Base-by-base conservation (phyloP, 2,797 vertebrate genomes). In the Limnodromus scolopaceus region DNA sequence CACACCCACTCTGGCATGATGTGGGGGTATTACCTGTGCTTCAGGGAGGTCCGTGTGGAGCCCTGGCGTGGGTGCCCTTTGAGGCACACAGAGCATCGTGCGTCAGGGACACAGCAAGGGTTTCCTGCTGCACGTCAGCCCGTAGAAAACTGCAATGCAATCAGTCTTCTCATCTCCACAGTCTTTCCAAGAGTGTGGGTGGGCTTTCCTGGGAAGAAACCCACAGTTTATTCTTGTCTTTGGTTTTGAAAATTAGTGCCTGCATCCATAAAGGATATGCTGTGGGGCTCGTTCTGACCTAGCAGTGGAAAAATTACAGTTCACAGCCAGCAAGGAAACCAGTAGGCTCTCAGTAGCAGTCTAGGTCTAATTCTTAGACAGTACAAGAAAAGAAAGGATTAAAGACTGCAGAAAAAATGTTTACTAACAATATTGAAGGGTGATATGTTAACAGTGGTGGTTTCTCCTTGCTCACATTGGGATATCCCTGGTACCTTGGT, bases 1-100 rank as follows among this genome's bases (percentile, higher is more conserved):
- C 18, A 34, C 3, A 16, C n/a, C 24, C 15, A 38, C 3, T 6
- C 8, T 2, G 1, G 10, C 27, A 5, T 18, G 24, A 39, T 45
- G 28, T 28, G 6, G 7, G 16, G 13, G 7, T 30, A 16, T 10
- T 53, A 53, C 16, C 34, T 36, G 43, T 28, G 38, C 32, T 46
- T 74, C 54, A 30, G 24, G 30, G 20, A 30, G 16, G 15, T 41
- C 30, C 11, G 2, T 18, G 16, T 38, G 17, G 23, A 45, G 23
- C 16, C 28, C 39, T 6, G 10, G 30, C 1, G 1, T 19, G 48
- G 13, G 19, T 27, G 36, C 6, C 28, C 16, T 41, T 36, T 63
- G 55, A 41, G 55, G 27, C 3, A 2, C 41, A 48, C 14, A 38
- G 27, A 34, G 15, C 24, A 6, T 2, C 28, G 19, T 57, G 32